phyloP scores from a whole-genome alignment of 2,113 vertebrate genomes.

The Ariopsis seemanni region DNA sequence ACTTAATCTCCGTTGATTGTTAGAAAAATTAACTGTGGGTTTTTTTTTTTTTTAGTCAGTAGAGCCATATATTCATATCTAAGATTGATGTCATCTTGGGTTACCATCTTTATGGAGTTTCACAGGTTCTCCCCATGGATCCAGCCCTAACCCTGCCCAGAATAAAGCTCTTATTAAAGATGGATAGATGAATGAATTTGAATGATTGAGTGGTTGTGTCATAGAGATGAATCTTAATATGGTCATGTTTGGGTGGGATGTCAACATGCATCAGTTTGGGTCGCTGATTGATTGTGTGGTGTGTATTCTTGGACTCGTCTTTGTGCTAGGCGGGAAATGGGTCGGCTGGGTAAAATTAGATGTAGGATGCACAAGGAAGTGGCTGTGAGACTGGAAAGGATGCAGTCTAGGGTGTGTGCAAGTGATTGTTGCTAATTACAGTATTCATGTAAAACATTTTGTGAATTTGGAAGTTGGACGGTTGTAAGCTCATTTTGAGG shows the following conservation, averaged over 20 bases:
- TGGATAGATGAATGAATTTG: too few species aligned
- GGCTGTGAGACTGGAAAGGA: conserved; percentile 41
- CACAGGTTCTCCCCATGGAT: neutral
- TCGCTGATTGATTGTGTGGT: conserved; percentile 17
- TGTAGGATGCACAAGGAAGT: conserved; percentile 55
- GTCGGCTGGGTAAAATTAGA: conserved; percentile 65
- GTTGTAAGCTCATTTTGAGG: neutral
- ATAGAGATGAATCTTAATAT: conserved; percentile 7
- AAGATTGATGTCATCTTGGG: neutral
- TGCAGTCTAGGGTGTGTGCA: conserved; percentile 24
- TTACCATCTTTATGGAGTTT: neutral
- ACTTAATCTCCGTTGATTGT: neutral
- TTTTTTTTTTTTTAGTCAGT: neutral
- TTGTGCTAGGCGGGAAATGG: conserved; percentile 64
- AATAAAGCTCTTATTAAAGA: neutral
- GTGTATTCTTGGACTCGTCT: conserved; percentile 9
- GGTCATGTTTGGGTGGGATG: conserved; percentile 62
- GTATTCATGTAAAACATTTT: neutral
- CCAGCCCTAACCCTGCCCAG: too few species aligned
- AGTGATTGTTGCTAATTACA: neutral
- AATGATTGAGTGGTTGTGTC: conserved; percentile 36
- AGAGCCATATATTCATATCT: neutral
- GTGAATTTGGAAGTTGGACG: neutral
- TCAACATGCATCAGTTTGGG: conserved; percentile 45
- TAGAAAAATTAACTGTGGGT: neutral